Evolutionary conservation across 1,140 invertebrate species (phyloP).

Genomic region (Popillia japonica): DNA sequence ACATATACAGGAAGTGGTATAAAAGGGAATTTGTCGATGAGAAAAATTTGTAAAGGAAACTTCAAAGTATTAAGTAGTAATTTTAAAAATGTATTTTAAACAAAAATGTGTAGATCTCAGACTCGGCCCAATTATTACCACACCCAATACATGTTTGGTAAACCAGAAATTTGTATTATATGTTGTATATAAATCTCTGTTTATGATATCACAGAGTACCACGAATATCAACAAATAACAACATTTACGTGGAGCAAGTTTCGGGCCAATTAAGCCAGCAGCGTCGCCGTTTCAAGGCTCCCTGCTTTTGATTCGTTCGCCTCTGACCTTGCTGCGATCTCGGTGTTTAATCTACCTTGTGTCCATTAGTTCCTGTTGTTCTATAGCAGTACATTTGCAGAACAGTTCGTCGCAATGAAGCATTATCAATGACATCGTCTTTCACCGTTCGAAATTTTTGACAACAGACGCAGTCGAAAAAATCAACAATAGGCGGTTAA

Average conservation of each 20-base stretch:
- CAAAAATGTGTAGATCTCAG: too few species aligned
- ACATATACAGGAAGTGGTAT: neutral
- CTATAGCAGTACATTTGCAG: too few species aligned
- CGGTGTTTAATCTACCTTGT: constrained; percentile 1
- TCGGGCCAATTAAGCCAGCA: constrained; percentile 15
- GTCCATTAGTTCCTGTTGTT: constrained; percentile 2
- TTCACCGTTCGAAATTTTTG: constrained; percentile 27
- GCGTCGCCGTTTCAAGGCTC: constrained; percentile 29
- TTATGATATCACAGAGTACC: neutral
- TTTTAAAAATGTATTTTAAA: too few species aligned
- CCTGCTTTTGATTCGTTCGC: constrained; percentile 29
- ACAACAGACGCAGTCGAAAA: constrained; percentile 7
- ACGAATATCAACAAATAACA: neutral
- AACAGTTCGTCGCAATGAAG: neutral
- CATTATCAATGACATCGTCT: constrained; percentile 1
- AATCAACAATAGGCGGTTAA: neutral
- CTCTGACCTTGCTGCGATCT: constrained; percentile 22
- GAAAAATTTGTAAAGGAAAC: too few species aligned
- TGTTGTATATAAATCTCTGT: neutral
- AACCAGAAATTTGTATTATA: too few species aligned
- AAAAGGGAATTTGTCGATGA: too few species aligned
- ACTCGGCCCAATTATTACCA: too few species aligned
- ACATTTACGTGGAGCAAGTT: constrained; percentile 24
- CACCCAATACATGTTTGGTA: too few species aligned
- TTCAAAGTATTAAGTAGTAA: too few species aligned